Conservation (phyloP, 2,888 invertebrate species). For the Eupithecia subumbrata region DNA sequence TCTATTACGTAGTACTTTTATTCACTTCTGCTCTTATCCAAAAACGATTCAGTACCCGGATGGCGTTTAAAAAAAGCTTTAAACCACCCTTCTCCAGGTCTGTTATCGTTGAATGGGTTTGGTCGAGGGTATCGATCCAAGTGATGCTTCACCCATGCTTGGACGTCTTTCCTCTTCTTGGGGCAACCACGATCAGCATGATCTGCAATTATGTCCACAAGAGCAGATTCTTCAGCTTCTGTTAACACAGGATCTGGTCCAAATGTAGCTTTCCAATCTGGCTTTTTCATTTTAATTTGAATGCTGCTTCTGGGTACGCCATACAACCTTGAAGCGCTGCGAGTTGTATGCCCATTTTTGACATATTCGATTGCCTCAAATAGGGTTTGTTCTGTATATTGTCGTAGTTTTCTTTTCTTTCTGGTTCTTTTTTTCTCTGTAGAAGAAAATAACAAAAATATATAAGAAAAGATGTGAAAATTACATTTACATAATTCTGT, state of each 20-base stretch:
- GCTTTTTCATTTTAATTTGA: neutral
- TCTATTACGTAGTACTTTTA: neutral
- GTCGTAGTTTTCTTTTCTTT: neutral
- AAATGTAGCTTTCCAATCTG: neutral
- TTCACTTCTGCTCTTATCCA: neutral
- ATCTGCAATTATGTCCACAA: neutral
- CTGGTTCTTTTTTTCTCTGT: neutral
- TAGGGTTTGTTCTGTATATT: neutral
- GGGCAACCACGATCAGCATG: neutral
- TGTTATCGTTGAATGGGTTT: neutral
- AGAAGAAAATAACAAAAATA: neutral
- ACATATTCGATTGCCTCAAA: neutral
- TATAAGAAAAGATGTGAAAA: neutral
- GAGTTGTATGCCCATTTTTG: neutral
- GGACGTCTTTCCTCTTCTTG: neutral
- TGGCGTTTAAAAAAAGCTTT: neutral
- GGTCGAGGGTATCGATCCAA: neutral
- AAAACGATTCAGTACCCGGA: neutral
- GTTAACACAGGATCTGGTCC: constrained; percentile 1
- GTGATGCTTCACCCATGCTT: neutral
- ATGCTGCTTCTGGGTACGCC: neutral
- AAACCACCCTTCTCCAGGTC: neutral
- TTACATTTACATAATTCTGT: neutral
- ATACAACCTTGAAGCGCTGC: neutral
- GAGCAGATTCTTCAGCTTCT: constrained; percentile 5